Evolutionary conservation across 2,888 invertebrate genomes (phyloP).

Genomic region (Tuta absoluta): DNA sequence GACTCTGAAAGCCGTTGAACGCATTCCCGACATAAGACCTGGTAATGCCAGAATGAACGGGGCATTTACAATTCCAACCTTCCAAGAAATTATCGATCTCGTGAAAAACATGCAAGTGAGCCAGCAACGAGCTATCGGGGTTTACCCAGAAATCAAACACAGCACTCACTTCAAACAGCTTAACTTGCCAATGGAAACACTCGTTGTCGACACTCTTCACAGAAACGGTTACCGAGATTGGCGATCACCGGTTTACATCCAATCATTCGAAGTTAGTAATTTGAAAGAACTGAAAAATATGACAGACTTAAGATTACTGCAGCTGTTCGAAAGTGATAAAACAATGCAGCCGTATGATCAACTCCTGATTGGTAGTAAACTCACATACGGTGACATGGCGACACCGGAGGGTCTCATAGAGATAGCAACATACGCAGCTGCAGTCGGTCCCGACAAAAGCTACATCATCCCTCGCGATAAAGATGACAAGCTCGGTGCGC

Average conservation of each 20-base stretch:
- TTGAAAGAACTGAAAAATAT: constrained; percentile 62
- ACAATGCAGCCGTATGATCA: constrained; percentile 62
- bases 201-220: constrained; percentile 62
- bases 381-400: constrained; percentile 68
- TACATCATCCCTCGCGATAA: constrained; percentile 64
- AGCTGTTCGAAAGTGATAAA: constrained; percentile 51
- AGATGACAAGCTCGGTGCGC: constrained; percentile 52
- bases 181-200: constrained; percentile 63
- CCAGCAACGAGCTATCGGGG: constrained; percentile 58
- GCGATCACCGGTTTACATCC: constrained; percentile 64
- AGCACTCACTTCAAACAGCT: constrained; percentile 62
- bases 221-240: constrained; percentile 60
- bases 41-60: constrained; percentile 67
- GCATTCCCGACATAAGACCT: constrained; percentile 62
- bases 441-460: constrained; percentile 68
- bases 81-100: constrained; percentile 71
- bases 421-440: constrained; percentile 66
- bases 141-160: constrained; percentile 74
- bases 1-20: constrained; percentile 63
- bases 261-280: constrained; percentile 72
- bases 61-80: constrained; percentile 60
- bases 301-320: constrained; percentile 63
- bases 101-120: constrained; percentile 64
- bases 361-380: constrained; percentile 46
- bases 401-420: constrained; percentile 63